Evolutionary conservation across 2,113 vertebrate genomes (phyloP), one percentile per base, ranked within the genome.

Genomic region (Nyctereutes procyonoides): DNA sequence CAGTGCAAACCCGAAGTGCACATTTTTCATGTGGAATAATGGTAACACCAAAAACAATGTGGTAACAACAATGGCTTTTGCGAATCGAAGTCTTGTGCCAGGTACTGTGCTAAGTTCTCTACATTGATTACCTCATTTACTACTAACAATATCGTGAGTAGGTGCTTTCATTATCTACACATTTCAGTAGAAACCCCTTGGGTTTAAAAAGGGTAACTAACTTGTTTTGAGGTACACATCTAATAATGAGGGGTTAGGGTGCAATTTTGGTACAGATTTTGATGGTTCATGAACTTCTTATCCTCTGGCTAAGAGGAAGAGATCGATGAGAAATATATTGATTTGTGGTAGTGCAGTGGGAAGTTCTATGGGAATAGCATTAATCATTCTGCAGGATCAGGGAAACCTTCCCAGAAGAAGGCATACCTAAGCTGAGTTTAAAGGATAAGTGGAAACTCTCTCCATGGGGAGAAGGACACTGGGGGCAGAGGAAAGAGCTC

Each of bases 231-330:
- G 71, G 13, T 63, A 51, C 22, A 81, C 17, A 84, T 58, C 58
- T 80, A 51, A 88, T 65, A 79, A 92, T 28, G 65, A 84, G 28
- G 56, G 32, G 4, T 73, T 56, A 38, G 15, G 32, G 80, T 26
- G 16, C 9, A 53, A 67, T 82, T 80, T 71, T 30, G 58, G 28
- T 58, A 14, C 17, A 53, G 38, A 88, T 93, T 96, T 90, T 90
- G n/a, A n/a, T 65, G 63, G 51, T 48, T 82, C 56, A 56, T 74
- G 58, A 84, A 87, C 38, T 79, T 93, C 38, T 83, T 90, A 84
- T 98, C 48, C 38, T 73, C 55, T 73, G 8, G 95, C 63, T 56
- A 89, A 76, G 71, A 93, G 35, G 48, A 83, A 85, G 38, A 92
- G 74, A 95, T 19, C 22, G 77, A 69, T 92, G 93, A 85, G 55